phyloP scores from a whole-genome alignment of 2,888 invertebrate species.

The Drosophila suboccidentalis region DNA sequence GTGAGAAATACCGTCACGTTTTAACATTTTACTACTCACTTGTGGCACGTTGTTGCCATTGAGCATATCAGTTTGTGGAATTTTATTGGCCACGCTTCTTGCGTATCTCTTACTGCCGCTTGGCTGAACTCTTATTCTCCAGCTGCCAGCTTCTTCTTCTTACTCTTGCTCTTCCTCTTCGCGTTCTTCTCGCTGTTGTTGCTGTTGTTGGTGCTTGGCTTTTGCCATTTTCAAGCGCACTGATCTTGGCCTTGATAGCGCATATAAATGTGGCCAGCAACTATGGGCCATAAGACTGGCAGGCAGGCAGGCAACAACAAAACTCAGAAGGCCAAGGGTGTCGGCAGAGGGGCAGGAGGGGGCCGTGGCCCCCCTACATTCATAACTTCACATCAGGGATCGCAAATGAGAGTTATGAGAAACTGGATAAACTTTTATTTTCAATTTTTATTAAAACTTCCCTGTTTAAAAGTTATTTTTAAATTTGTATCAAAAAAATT shows the following conservation, averaged over 20 bases:
- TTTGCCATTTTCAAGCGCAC: constrained; percentile 61
- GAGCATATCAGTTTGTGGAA: constrained; percentile 76
- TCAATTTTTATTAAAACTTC: no score
- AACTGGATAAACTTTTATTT: no score
- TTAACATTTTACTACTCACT: constrained; percentile 81
- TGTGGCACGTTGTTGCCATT: constrained; percentile 80
- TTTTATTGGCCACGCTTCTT: constrained; percentile 82
- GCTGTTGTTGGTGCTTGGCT: constrained; percentile 33
- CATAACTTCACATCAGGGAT: no score
- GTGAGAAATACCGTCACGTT: constrained; percentile 79
- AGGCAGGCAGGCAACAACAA: neutral
- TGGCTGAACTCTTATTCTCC: neutral
- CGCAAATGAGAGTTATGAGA: no score
- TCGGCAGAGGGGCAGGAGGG: no score
- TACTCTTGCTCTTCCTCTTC: neutral
- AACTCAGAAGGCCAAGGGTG: no score
- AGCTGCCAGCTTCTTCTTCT: constrained; percentile 6
- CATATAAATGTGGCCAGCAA: constrained; percentile 67
- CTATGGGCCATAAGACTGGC: constrained; percentile 11
- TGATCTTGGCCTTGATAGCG: constrained; percentile 82
- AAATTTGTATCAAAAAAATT: no score
- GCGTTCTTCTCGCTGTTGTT: constrained; percentile 10
- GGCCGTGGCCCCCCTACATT: no score
- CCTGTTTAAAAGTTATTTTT: no score
- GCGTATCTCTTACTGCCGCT: constrained; percentile 46